phyloP scores from a whole-genome alignment of 1,140 invertebrate genomes.

The Euwallacea fornicatus region DNA sequence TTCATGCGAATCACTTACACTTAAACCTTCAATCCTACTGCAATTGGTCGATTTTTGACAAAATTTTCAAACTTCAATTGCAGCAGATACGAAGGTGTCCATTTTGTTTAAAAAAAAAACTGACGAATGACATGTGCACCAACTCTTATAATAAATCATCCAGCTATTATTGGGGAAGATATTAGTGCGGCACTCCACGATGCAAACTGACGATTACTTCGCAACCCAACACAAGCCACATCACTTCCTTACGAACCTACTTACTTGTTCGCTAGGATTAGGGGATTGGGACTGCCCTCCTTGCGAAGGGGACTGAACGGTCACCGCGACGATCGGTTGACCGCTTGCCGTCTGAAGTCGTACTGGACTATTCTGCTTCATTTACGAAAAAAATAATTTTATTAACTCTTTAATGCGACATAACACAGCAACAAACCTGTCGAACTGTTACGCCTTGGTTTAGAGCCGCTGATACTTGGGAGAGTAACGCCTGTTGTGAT shows the following conservation, averaged over 20 bases:
- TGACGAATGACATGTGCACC: no score
- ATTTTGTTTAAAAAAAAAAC: no score
- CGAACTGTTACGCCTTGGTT: conserved; percentile 52
- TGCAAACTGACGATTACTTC: background rate
- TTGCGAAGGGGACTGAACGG: conserved; percentile 46
- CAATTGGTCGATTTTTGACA: no score
- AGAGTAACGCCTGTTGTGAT: conserved; percentile 53
- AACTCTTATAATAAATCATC: no score
- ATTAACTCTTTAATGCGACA: background rate
- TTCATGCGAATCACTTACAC: no score
- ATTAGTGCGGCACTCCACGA: no score
- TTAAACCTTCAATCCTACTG: no score
- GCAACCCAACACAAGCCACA: background rate
- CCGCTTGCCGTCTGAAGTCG: conserved; percentile 56
- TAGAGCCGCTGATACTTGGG: conserved; percentile 54
- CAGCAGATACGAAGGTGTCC: no score
- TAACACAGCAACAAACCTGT: conserved; percentile 29
- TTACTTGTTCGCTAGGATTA: conserved; percentile 49
- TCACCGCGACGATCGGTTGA: conserved; percentile 56
- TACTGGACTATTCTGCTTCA: conserved; percentile 52
- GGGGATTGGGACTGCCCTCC: conserved; percentile 22
- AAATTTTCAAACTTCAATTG: no score
- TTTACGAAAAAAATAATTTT: conserved; percentile 1
- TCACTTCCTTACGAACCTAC: conserved; percentile 52
- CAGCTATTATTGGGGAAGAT: no score